Evolutionary conservation across 1,140 invertebrate genomes (phyloP), one percentile per base, ranked within the genome.

Genomic region (Leptinotarsa texana): DNA sequence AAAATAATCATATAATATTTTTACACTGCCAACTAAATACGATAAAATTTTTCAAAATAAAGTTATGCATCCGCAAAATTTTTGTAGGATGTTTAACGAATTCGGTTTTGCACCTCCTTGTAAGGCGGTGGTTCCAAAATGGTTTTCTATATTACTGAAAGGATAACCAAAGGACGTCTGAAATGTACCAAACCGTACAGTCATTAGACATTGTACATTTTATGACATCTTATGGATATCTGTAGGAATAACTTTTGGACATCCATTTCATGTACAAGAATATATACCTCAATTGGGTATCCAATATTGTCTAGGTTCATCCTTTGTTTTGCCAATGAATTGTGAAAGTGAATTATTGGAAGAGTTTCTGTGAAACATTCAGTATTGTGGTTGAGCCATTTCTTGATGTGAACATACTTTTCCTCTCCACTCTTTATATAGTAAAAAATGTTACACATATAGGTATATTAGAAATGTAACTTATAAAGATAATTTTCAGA

Each of bases 361-460:
- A n/a, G 22, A 65, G 63, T 57, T 57, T 57, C 51, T 57, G 6
- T 57, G 51, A 57, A 33, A 65, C 63, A 33, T 24, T 65, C 21
- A 65, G 63, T 65, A 69, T 69, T 69, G 67, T 62, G 69, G 69
- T 72, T 72, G 69, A 72, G 22, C 18, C 1, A 24, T 62, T 72
- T 72, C 69, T 72, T 72, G 27, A 69, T 48, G 18, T 48, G 27
- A 69, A 69, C 67, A 24, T 13, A 62, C 33, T n/a, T 57, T 57
- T 57, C 51, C n/a, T 18, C 63, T 47, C 42, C 67, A 69, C 27
- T 69, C 42, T 18, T 65, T 13, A 22, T 69, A 69, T 47, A 69
- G 27, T 69, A 69, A 69, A 69, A 72, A 72, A 69, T 49, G 18
- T 69, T 69, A 69, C 48, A 49, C 48, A 69, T 49, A 69, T 48